A percentile compares a stretch with the other conserved stretches of the same genome.
Conservation (phyloP, 92 coral and sea anemone genomes). For the Zoanthus solanderi region DNA sequence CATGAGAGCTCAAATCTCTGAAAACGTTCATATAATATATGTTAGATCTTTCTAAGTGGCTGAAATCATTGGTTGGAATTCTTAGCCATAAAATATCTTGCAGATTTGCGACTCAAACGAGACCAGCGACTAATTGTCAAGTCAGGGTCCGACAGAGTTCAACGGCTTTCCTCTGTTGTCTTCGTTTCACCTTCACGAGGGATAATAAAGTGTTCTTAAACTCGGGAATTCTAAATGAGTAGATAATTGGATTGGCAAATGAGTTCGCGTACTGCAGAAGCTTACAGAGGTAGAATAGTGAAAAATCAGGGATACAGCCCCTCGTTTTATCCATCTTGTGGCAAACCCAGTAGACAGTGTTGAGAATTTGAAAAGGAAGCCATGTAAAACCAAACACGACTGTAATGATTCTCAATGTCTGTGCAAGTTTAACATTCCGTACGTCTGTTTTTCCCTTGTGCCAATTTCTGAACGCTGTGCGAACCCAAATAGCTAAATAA, state of each 20-base stretch:
- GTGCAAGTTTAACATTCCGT: conserved; percentile 28
- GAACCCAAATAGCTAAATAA: conserved; percentile 35
- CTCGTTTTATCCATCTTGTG: conserved; percentile 43
- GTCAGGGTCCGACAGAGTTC: background rate
- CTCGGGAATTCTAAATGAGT: conserved; percentile 81
- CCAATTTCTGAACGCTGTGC: conserved; percentile 15
- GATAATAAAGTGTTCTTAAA: conserved; percentile 64
- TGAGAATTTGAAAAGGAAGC: conserved; percentile 27
- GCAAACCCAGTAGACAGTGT: conserved; percentile 60
- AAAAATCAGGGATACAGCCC: conserved; percentile 54
- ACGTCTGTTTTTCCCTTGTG: background rate
- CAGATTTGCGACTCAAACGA: conserved; percentile 21
- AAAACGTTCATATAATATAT: too few relatives aligned
- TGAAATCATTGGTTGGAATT: background rate
- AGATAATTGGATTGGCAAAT: conserved; percentile 79
- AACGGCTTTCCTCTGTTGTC: background rate
- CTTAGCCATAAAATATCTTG: background rate
- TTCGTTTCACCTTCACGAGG: background rate
- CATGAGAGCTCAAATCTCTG: too few relatives aligned
- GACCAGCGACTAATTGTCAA: background rate
- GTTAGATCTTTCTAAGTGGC: too few relatives aligned
- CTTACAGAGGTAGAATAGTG: conserved; percentile 67
- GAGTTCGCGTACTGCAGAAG: conserved; percentile 82
- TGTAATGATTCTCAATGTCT: conserved; percentile 32
- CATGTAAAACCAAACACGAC: conserved; percentile 34